Evolutionary conservation across 2,113 vertebrate species (phyloP).

Genomic region (Alosa alosa): DNA sequence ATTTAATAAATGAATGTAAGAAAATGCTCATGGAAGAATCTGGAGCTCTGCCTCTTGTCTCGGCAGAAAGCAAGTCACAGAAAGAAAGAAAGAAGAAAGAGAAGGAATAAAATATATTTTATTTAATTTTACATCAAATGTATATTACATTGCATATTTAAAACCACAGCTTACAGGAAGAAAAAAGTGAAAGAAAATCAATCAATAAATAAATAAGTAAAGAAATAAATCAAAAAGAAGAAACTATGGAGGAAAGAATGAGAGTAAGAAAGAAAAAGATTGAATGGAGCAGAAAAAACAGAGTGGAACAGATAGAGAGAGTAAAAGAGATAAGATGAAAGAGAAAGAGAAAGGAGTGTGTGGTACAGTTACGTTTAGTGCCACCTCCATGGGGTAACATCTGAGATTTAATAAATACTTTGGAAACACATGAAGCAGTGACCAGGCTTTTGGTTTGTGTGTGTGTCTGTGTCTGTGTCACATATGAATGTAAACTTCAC

Average conservation of each 20-base stretch:
- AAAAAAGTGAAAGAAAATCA: too few species aligned
- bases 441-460: slow-evolving; percentile 4
- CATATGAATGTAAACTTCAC: background rate
- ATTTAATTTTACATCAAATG: too few species aligned
- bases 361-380: slow-evolving; percentile 43
- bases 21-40: background rate
- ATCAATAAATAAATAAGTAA: background rate
- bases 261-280: slow-evolving; percentile 42
- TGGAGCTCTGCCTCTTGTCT: background rate
- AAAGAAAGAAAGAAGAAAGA: background rate
- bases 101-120: slow-evolving; percentile 53
- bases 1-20: background rate
- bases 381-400: slow-evolving; percentile 32
- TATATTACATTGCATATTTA: too few species aligned
- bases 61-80: background rate
- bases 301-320: background rate
- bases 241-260: too few species aligned
- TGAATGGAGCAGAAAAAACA: too few species aligned
- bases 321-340: background rate
- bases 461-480: background rate
- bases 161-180: too few species aligned
- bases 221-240: background rate
- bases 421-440: slow-evolving; percentile 47
- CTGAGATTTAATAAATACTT: slow-evolving; percentile 45
- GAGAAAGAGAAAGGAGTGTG: slow-evolving; percentile 35